Base-by-base conservation (phyloP, 2,888 invertebrate species). In the Drosophila putrida region DNA sequence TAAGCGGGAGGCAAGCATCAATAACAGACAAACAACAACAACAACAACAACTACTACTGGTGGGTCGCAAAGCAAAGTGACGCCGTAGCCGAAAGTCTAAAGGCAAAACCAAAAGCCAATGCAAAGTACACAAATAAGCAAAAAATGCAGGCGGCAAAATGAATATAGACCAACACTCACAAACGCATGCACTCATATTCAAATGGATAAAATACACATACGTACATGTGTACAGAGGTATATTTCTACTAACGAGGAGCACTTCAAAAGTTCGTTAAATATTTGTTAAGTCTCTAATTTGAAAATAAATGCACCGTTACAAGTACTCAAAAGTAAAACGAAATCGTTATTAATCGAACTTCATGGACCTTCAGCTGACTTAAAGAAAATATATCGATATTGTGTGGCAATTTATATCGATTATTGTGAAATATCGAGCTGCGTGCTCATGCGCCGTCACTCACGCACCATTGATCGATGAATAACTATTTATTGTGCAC, bases 1-100 rank as follows among this genome's bases (percentile, higher is more conserved):
- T 46, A 13, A 28, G 20, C 25, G 10, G 27, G 47, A 50, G 66
- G 55, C 49, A 63, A 58, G 79, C 79, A 66, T 63, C 72, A 75
- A 66, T 75, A 73, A 73, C 70, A 79, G 63, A 33, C 59, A 70
- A 71, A 50, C 50, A 78, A 60, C 36, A 65, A 11, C n/a, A 71
- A 44, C 62, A 60, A 53, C 38, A 65, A 51, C 54, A 58, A 35
- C 31, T 64, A 53, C 51, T 44, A 66, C 50, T 35, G 28, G 50
- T 62, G 20, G 54, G 36, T 43, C 51, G 41, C 15, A 60, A 62
- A 43, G 55, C 58, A 58, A 66, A 57, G 46, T 55, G 58, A 41
- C 54, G 73, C 58, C 49, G 60, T 25, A 44, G 41, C 66, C 66
- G 27, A 66, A 71, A 58, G 49, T 62, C 58, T 39, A 43, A 67